Percentiles rank a stretch among this genome's conserved stretches.
Conservation (phyloP, 2,888 invertebrate genomes). For the Gastrophysa polygoni region DNA sequence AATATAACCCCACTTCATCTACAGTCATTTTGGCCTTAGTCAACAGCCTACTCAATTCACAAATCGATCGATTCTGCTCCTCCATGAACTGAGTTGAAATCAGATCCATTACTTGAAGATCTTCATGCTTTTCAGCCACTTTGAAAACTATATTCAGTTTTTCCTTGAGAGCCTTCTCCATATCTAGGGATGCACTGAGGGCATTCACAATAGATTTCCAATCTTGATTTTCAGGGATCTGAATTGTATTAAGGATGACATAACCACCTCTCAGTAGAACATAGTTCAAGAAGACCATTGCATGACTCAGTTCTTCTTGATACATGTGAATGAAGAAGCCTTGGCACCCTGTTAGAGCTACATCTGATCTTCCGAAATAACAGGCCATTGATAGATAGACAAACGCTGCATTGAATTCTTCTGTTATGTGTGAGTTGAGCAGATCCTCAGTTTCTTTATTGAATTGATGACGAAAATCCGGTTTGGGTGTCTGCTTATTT, state of each 20-base stretch:
- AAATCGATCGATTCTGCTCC: slow-evolving; percentile 59
- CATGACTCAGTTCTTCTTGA: slow-evolving; percentile 60
- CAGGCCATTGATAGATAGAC: slow-evolving; percentile 67
- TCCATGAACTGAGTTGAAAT: slow-evolving; percentile 62
- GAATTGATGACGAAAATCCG: slow-evolving; percentile 48
- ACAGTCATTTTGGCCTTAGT: slow-evolving; percentile 45
- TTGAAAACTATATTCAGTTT: slow-evolving; percentile 56
- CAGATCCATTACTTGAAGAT: slow-evolving; percentile 62
- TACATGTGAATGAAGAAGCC: slow-evolving; percentile 61
- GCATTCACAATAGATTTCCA: slow-evolving; percentile 57
- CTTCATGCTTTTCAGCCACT: slow-evolving; percentile 58
- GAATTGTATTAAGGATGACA: slow-evolving; percentile 52
- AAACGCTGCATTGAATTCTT: slow-evolving; percentile 66
- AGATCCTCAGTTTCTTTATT: slow-evolving; percentile 59
- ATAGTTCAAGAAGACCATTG: slow-evolving; percentile 57
- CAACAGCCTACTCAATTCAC: slow-evolving; percentile 46
- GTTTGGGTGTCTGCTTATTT: neutral
- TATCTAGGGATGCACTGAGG: slow-evolving; percentile 52
- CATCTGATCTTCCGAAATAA: slow-evolving; percentile 59
- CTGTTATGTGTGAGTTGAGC: slow-evolving; percentile 64
- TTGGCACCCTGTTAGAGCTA: slow-evolving; percentile 57
- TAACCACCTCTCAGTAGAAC: slow-evolving; percentile 59
- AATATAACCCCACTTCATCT: slow-evolving; percentile 44
- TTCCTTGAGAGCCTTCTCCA: slow-evolving; percentile 54
- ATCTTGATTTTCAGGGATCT: slow-evolving; percentile 49